These are phyloP conservation scores for Smittia sp. DNA, from an alignment of 2,888 invertebrate species.

Conservation along the genomic window DNA sequence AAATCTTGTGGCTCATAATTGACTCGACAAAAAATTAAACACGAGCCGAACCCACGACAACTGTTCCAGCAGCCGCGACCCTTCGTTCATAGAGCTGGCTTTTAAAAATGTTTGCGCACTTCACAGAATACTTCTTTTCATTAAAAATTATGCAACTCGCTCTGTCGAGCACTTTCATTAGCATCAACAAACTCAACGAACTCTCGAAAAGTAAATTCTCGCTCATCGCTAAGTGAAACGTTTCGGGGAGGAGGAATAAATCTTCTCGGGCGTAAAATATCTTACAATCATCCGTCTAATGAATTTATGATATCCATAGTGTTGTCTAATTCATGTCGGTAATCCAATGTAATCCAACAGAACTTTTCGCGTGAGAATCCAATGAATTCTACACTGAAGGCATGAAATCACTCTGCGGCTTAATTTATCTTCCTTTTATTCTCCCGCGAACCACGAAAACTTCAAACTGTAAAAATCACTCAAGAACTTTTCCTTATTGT, in stretches of 20 bases:
- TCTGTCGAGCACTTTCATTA: slow-evolving; percentile 25
- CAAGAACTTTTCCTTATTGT: slow-evolving; percentile 8
- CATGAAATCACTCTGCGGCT: slow-evolving; percentile 15
- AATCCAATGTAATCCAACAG: slow-evolving; percentile 21
- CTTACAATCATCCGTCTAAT: slow-evolving; percentile 10
- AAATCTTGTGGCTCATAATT: no score
- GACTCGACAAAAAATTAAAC: no score
- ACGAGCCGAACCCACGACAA: no score
- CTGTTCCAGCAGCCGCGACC: no score
- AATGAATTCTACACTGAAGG: background rate
- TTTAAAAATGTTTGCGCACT: slow-evolving; percentile 18
- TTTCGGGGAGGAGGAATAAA: background rate
- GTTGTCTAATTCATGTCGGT: slow-evolving; percentile 7
- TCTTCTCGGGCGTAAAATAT: background rate
- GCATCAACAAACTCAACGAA: background rate
- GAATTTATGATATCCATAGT: slow-evolving; percentile 25
- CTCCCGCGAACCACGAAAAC: background rate
- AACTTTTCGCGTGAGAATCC: background rate
- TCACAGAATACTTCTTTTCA: slow-evolving; percentile 26
- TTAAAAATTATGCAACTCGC: slow-evolving; percentile 39
- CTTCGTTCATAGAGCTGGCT: no score
- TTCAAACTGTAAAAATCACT: slow-evolving; percentile 17
- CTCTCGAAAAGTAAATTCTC: background rate
- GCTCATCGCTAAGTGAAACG: no score
- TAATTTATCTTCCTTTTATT: slow-evolving; percentile 20